Conservation (phyloP, 2,888 invertebrate species). For the Papilio demoleus region DNA sequence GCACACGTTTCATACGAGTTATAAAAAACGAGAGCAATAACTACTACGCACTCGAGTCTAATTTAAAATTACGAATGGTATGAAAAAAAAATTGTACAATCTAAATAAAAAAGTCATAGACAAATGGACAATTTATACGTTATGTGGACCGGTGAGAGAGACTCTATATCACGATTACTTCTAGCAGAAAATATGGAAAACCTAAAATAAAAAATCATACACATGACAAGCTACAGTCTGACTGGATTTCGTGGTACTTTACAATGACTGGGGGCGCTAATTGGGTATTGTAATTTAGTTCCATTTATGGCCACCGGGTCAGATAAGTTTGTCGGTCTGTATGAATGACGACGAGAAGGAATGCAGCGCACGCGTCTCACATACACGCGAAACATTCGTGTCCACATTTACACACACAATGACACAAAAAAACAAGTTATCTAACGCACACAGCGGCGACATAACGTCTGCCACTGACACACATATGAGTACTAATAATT, state of each 20-base stretch:
- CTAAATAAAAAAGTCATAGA: conserved; percentile 56
- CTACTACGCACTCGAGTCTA: conserved; percentile 4
- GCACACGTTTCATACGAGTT: conserved; percentile 8
- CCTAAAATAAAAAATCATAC: not conserved
- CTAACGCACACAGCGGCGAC: conserved; percentile 47
- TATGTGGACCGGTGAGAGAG: not conserved
- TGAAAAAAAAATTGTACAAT: conserved; percentile 23
- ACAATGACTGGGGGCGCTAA: not conserved
- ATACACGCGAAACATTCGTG: conserved; percentile 45
- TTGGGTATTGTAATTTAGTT: not conserved
- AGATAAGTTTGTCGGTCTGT: conserved; percentile 41
- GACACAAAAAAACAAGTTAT: conserved; percentile 68
- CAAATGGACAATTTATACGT: conserved; percentile 58
- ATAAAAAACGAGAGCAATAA: conserved; percentile 9
- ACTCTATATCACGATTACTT: not conserved
- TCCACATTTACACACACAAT: conserved; percentile 54
- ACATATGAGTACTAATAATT: conserved; percentile 41
- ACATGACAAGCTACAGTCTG: not conserved
- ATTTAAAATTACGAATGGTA: conserved; percentile 34
- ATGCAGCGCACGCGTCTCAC: conserved; percentile 73
- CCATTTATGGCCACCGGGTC: not conserved
- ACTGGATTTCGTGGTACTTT: not conserved
- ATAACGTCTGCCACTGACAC: conserved; percentile 45
- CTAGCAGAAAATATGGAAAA: not conserved
- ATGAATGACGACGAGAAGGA: conserved; percentile 77